Evolutionary conservation across 1,140 invertebrate species (phyloP).

Genomic region (Aphaenogaster rudis): DNA sequence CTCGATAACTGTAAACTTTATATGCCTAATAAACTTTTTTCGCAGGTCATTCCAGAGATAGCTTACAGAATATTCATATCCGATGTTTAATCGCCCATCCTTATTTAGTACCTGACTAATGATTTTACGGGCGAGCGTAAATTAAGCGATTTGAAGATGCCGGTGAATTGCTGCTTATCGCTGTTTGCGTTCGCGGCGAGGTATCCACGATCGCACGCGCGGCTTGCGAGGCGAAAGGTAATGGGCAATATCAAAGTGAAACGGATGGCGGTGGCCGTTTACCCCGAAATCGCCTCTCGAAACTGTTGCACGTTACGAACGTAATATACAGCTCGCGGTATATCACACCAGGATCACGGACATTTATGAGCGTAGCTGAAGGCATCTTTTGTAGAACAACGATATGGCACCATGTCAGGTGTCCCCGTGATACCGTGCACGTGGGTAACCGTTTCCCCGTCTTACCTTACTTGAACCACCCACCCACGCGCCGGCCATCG

Average conservation of each 20-base stretch:
- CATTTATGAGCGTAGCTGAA: slow-evolving; percentile 75
- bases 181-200: not conserved
- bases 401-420: slow-evolving; percentile 73
- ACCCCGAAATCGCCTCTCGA: slow-evolving; percentile 30
- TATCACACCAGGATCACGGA: slow-evolving; percentile 73
- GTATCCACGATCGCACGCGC: not conserved
- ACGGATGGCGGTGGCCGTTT: slow-evolving; percentile 51
- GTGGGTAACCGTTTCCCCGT: slow-evolving; percentile 57
- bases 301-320: slow-evolving; percentile 70
- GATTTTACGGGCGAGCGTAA: slow-evolving; percentile 31
- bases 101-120: slow-evolving; percentile 27
- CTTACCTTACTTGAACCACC: slow-evolving; percentile 35
- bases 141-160: slow-evolving; percentile 32
- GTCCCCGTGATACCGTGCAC: slow-evolving; percentile 60
- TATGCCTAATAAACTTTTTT: slow-evolving; percentile 32
- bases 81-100: slow-evolving; percentile 25
- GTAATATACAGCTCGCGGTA: slow-evolving; percentile 81
- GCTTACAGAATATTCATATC: not conserved
- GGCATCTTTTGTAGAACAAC: slow-evolving; percentile 72
- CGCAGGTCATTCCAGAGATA: slow-evolving; percentile 18
- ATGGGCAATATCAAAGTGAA: slow-evolving; percentile 64
- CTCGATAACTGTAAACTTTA: slow-evolving; percentile 33
- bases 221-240: not conserved
- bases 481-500: slow-evolving; percentile 52
- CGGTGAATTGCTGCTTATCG: slow-evolving; percentile 8